Conservation (phyloP, 2,888 invertebrate species). For the Globia sparganii region DNA sequence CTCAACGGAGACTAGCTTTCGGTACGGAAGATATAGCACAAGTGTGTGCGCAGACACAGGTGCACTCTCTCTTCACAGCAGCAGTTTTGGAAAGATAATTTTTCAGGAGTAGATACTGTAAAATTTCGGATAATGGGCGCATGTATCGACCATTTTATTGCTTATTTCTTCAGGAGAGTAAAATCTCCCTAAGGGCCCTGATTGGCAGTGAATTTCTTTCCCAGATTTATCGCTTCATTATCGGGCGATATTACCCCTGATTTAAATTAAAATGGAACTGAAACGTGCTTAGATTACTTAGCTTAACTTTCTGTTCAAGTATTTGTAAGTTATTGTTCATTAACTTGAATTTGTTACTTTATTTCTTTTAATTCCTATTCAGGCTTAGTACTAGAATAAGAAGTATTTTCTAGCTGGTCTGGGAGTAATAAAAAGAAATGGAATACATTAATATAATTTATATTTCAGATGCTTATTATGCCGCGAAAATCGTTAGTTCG, state of each 20-base stretch:
- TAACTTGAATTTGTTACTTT: constrained; percentile 42
- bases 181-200: neutral
- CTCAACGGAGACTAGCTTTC: neutral
- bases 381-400: neutral
- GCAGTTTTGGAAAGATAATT: neutral
- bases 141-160: neutral
- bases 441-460: neutral
- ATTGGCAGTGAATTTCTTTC: constrained; percentile 49
- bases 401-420: constrained; percentile 5
- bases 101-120: neutral
- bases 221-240: constrained; percentile 71
- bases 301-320: constrained; percentile 40
- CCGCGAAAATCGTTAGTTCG: neutral
- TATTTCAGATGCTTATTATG: neutral
- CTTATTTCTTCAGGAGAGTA: constrained; percentile 6
- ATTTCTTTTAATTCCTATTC: constrained; percentile 10
- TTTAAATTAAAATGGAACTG: constrained; percentile 68
- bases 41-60: neutral
- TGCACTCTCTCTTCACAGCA: neutral
- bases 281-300: constrained; percentile 50
- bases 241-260: constrained; percentile 59
- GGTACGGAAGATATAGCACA: too few relatives aligned
- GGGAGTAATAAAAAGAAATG: constrained; percentile 16
- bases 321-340: constrained; percentile 56
- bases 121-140: neutral